phyloP scores from a whole-genome alignment of 2,888 invertebrate species.

The Maniola hyperantus region DNA sequence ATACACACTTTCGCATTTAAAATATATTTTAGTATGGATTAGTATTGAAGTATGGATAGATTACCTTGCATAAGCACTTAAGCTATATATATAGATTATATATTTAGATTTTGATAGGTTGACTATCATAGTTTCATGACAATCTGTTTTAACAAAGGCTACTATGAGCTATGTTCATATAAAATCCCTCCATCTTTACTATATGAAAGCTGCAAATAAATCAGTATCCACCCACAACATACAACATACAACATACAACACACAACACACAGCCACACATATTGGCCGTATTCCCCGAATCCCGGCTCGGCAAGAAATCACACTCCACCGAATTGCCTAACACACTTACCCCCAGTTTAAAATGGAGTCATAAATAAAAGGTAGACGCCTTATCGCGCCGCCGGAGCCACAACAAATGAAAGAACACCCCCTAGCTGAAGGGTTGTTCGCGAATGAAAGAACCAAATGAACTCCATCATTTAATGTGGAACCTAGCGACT shows the following conservation, averaged over 20 bases:
- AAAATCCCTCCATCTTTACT: constrained; percentile 1
- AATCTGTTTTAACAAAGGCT: background rate
- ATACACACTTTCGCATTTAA: too few relatives aligned
- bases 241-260: too few relatives aligned
- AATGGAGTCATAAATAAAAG: constrained; percentile 81
- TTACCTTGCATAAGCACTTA: too few relatives aligned
- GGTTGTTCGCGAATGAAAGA: background rate
- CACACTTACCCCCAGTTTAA: constrained; percentile 73
- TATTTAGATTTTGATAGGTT: too few relatives aligned
- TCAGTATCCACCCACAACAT: constrained; percentile 31
- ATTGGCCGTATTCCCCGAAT: constrained; percentile 47
- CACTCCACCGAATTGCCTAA: constrained; percentile 65
- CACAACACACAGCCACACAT: constrained; percentile 31
- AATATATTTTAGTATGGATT: too few relatives aligned
- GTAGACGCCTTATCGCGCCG: constrained; percentile 74
- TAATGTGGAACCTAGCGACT: background rate
- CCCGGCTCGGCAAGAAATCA: constrained; percentile 56
- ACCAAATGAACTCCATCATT: background rate
- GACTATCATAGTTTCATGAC: too few relatives aligned
- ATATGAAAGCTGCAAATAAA: constrained; percentile 36
- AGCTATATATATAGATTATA: too few relatives aligned
- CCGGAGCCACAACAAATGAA: constrained; percentile 71
- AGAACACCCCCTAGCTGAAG: constrained; percentile 51
- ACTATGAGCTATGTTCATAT: background rate
- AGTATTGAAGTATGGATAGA: too few relatives aligned